A percentile compares a stretch with the other conserved stretches of the same genome.
phyloP scores from a whole-genome alignment of 2,113 vertebrate species.

The Platysternon megacephalum region DNA sequence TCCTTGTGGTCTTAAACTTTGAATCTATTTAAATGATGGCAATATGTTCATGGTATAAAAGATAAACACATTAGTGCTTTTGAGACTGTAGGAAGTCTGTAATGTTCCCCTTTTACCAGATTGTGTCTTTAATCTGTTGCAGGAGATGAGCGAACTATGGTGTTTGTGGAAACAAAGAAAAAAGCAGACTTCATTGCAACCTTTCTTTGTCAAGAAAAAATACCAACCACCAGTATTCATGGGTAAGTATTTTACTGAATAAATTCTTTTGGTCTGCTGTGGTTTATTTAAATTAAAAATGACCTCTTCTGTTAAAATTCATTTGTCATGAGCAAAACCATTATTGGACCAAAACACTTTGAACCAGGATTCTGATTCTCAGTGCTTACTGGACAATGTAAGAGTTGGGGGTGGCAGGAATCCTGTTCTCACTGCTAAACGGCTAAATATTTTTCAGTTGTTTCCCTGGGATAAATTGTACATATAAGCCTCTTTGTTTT shows the following conservation, averaged over 20 bases:
- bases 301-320: neutral
- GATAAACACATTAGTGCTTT: neutral
- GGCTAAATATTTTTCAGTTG: neutral
- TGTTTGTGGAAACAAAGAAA: slow-evolving; percentile 95
- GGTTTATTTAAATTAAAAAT: neutral
- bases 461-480: neutral
- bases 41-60: neutral
- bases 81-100: neutral
- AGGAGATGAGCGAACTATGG: slow-evolving; percentile 91
- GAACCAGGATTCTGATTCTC: fast-evolving
- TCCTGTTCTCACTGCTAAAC: neutral
- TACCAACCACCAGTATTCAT: slow-evolving; percentile 94
- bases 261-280: neutral
- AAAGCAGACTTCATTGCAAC: slow-evolving; percentile 93
- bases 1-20: neutral
- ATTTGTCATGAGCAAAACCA: neutral
- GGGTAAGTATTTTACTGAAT: slow-evolving; percentile 78
- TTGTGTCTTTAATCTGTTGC: neutral
- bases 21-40: fast-evolving
- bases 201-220: slow-evolving; percentile 91
- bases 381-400: neutral
- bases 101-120: neutral
- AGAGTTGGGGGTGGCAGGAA: neutral
- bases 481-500: too few species aligned
- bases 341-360: neutral